Evolutionary conservation across 2,888 invertebrate species (phyloP), one percentile per base, ranked within the genome.

Genomic region (Macropis europaea): DNA sequence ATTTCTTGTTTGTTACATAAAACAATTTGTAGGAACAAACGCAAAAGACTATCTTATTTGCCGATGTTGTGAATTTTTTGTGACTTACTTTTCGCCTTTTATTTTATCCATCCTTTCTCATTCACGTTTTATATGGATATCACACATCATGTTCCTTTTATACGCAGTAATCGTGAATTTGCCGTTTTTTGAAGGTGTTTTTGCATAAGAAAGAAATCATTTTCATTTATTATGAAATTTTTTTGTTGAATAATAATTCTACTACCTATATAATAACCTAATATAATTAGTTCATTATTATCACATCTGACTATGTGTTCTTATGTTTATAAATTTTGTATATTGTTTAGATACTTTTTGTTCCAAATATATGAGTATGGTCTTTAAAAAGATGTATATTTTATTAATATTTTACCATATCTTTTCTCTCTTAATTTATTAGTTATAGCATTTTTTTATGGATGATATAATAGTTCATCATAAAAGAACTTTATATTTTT

Each of bases 111-210:
- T 22, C 24, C 47, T 47, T 54, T 48, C 11, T 34, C 52, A 40
- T 40, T 45, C 17, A 47, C 19, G 13, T 9, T 54, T 54, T 54
- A 48, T 40, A 40, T 56, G 64, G 43, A 15, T 22, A 32, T 57
- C 30, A 34, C 50, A 54, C 38, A 19, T 50, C 45, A 53, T 42
- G 42, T 64, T 53, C 45, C 19, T 17, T 45, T 15, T 48, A 52
- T 43, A 24, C 64, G 68, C 71, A 67, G 59, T 30, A 62, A 30
- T 63, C 68, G 64, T 24, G 48, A 71, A 66, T 24, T 50, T 45
- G 45, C 52, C 17, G 30, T 22, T 17, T 40, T 11, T 17, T 7
- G 2, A 34, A 15, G 17, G 19, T 13, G 3, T 26, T 5, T 22
- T 11, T 5, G 15, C 22, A 2, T n/a, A 3, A 22, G 11, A 30